Base-by-base conservation (phyloP, 92 coral and sea anemone genomes). In the Phenganax marumi region DNA sequence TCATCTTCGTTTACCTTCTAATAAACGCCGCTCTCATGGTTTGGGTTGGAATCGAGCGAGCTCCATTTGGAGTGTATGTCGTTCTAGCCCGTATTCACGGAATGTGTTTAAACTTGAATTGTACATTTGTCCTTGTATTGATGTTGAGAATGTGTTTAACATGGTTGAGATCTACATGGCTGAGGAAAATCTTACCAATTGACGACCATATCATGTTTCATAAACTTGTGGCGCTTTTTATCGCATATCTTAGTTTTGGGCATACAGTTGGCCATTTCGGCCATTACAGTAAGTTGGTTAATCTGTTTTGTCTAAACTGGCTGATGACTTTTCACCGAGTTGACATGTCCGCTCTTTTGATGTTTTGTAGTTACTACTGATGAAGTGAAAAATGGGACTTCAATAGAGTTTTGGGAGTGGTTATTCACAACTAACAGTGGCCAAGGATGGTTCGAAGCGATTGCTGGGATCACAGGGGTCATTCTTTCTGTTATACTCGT, bases 191-290 rank as follows among this genome's bases (percentile, higher is more conserved):
- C 48, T 68, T 76, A 11, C 81, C 81, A 8, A 55, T 76, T 17
- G 81, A 76, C 33, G 81, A 76, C 52, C 81, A 76, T 23, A 76
- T 76, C 23, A 76, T 76, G 81, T 76, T 76, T 52, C 81, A 76
- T n/a, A 76, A 76, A 76, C 81, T 76, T 12, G 68, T 56, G 5
- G 81, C 49, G 16, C 21, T 55, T 7, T 56, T 54, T n/a, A 76
- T 76, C 54, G 81, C 81, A 8, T 76, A 76, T 25, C 68, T 76
- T 21, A 76, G 81, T 56, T 76, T 76, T 76, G 81, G 81, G 22
- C 81, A 76, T 46, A 76, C 81, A 22, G 52, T 76, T 76, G 81
- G 81, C n/a, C 81, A 76, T 56, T 1, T 76, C 54, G 81, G 81
- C 8, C 39, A 17, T 76, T 76, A 76, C 53, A 76, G 81, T 76